Evolutionary conservation across 2,888 invertebrate genomes (phyloP).

Genomic region (Ormyrus nitidulus): DNA sequence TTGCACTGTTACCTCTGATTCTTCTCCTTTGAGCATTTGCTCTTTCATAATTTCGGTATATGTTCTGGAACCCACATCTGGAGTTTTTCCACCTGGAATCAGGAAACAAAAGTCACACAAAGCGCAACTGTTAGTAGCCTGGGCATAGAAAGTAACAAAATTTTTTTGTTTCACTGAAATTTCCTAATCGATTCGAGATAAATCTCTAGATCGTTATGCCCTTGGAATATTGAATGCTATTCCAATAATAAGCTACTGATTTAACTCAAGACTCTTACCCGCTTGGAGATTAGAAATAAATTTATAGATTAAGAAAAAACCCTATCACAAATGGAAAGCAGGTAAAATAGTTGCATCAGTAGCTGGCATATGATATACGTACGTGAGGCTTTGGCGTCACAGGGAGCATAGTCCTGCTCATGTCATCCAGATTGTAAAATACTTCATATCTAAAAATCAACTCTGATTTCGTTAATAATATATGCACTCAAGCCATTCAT

Average conservation of each 20-base stretch:
- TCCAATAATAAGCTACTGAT: conserved; percentile 72
- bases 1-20: conserved; percentile 85
- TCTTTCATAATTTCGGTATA: conserved; percentile 99
- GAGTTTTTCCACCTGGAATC: conserved; percentile 96
- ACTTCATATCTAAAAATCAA: conserved; percentile 75
- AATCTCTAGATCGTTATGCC: conserved; percentile 63
- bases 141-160: conserved; percentile 39
- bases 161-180: conserved; percentile 55
- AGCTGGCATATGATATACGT: conserved; percentile 73
- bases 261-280: conserved; percentile 66
- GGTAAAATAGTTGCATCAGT: conserved; percentile 69
- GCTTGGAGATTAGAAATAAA: conserved; percentile 35
- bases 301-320: conserved; percentile 33
- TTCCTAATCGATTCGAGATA: conserved; percentile 65
- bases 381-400: conserved; percentile 71
- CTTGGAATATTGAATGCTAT: conserved; percentile 66
- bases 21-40: conserved; percentile 91
- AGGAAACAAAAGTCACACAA: conserved; percentile 75
- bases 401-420: conserved; percentile 73
- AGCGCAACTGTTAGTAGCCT: conserved; percentile 71
- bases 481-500: conserved; percentile 74
- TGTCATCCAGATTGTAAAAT: conserved; percentile 73
- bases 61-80: conserved; percentile 94
- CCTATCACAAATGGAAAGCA: conserved; percentile 48
- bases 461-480: conserved; percentile 74